phyloP scores from a whole-genome alignment of 2,113 vertebrate genomes.

The Orthochromis indermauri region DNA sequence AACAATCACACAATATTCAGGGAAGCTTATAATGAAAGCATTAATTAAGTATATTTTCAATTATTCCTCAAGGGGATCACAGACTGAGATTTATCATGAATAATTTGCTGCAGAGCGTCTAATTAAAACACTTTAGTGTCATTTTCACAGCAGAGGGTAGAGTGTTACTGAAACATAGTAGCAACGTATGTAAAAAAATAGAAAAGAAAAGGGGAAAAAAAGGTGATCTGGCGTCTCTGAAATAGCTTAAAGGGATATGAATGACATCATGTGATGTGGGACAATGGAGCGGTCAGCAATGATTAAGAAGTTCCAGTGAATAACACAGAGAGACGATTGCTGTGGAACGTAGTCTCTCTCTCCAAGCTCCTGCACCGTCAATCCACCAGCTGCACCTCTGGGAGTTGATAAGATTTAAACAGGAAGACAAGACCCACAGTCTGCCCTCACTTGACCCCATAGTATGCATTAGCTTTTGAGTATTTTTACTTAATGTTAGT shows the following conservation, averaged over 20 bases:
- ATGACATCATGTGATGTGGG: background rate
- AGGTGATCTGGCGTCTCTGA: background rate
- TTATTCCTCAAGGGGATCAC: conserved; percentile 26
- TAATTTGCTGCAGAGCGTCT: conserved; percentile 18
- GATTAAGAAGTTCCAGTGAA: conserved; percentile 15
- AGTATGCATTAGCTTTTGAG: background rate
- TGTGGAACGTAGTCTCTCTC: background rate
- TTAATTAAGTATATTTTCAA: conserved; percentile 50
- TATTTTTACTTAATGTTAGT: background rate
- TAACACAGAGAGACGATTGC: background rate
- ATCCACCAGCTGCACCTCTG: conserved; percentile 6
- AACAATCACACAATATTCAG: conserved; percentile 28
- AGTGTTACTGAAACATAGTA: background rate
- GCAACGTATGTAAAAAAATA: background rate
- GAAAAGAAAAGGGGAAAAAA: background rate
- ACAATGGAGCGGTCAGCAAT: conserved; percentile 1
- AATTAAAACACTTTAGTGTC: conserved; percentile 29
- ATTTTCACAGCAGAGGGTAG: background rate
- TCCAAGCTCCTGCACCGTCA: conserved; percentile 8
- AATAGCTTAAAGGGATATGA: background rate
- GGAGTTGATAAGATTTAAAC: conserved; percentile 7
- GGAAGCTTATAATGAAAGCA: conserved; percentile 29
- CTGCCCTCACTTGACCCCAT: background rate
- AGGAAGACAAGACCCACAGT: background rate
- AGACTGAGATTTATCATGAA: conserved; percentile 20